Evolutionary conservation across 2,113 vertebrate species (phyloP), one percentile per base, ranked within the genome.

Genomic region (Corythornis cristatus): DNA sequence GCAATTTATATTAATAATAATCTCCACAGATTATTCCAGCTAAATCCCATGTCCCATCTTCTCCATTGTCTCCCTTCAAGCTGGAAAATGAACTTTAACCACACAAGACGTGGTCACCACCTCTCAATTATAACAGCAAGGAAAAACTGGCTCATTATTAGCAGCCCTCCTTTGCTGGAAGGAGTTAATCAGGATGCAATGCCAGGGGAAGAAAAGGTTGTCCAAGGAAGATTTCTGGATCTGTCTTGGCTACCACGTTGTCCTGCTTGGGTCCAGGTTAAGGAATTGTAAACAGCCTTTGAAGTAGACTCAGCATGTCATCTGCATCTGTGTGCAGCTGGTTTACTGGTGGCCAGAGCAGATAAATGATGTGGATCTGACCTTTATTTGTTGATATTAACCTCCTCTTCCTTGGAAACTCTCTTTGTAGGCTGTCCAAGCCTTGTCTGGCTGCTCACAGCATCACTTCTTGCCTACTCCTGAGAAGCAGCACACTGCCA

Each of bases 301-400:
- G 97, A 98, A 97, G 97, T 92, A 90, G 84, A 45, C 90, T 85
- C 86, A 83, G 85, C 53, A 15, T 79, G 86, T 95, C 90, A 31
- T 94, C 92, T 96, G 95, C 93, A 56, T 95, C 75, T 97, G 93
- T 86, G 93, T 94, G 91, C 82, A 93, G 92, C 81, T 95, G 95
- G 72, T 93, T 85, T 90, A 71, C 57, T 84, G 61, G 8, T 79
- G 60, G 74, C 75, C 90, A 94, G 54, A 87, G 50, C 31, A 92
- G 83, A 96, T 70, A 89, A 89, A 89, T 26, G 4, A 93, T 82
- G 81, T 82, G 53, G 71, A 73, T 78, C 74, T 5, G 13, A 83
- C 60, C 79, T 89, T 3, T 80, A 71, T 85, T 84, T 93, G 73
- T 68, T 60, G 31, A 71, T 31, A 74, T 43, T 87, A 70, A 46